Base-by-base conservation (phyloP, 2,888 invertebrate genomes). In the Galeruca laticollis region DNA sequence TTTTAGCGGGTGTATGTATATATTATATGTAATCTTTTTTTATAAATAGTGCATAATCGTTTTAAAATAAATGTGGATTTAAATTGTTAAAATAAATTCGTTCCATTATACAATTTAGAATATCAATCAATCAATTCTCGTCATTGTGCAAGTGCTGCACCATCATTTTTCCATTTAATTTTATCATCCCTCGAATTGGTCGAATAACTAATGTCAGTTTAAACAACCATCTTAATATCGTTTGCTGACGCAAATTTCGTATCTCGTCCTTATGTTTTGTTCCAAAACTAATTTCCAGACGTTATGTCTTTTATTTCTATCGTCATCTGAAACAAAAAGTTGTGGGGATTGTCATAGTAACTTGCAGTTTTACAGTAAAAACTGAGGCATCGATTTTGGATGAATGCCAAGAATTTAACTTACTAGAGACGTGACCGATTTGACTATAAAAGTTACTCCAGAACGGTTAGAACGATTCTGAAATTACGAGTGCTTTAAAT, bases 311-410 rank as follows among this genome's bases (percentile, higher is more conserved):
- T 56, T 69, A 61, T 65, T 69, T 65, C 56, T 43, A 47, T 64
- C 64, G 69, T 69, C 69, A 61, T 61, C 68, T 9, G 47, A 69
- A 64, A 69, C 64, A 69, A 65, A 60, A 69, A 69, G 52, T 65
- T 49, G 20, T 9, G 61, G 40, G 18, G 54, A 65, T 47, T 54
- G 60, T 60, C 65, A 56, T 47, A 54, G 54, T 61, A 61, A 54
- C 56, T 37, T 54, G 52, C 35, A 69, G 49, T 65, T 69, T 40
- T 65, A 21, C 20, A 49, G 15, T 60, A 69, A 69, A 68, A 69
- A 60, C 65, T 61, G 10, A 15, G 20, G 15, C 67, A 70, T 70
- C 63, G 70, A 67, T 70, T 59, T 60, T 70, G 67, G 67, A 57
- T 35, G 33, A 62, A 20, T 11, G 70, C 70, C 70, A 70, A 67